Evolutionary conservation across 2,888 invertebrate species (phyloP), one percentile per base, ranked within the genome.

Genomic region (Volucella bombylans): DNA sequence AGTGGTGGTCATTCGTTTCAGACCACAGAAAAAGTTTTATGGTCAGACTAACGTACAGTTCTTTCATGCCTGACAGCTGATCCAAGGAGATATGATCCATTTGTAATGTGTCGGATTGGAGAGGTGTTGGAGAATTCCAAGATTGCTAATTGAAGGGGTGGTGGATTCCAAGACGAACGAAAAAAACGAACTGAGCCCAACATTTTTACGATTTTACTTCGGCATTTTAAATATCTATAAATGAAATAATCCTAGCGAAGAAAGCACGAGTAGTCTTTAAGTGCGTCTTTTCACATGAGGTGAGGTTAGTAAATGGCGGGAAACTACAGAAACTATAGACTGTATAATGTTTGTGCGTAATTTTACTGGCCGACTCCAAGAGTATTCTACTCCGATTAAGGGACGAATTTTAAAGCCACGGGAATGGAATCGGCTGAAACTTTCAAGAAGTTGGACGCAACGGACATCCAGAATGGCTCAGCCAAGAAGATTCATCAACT

Each of bases 21-120:
- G n/a, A 50, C n/a, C 50, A 69, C 11, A 18, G 31, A 1, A 68
- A 59, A 49, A 55, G 18, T 57, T 18, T n/a, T n/a, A n/a, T n/a
- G n/a, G n/a, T n/a, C n/a, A n/a, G n/a, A n/a, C n/a, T n/a, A n/a
- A 9, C 78, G 67, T 12, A 18, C 18, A 18, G 18, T 18, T 18
- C 1, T 18, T 18, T 18, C 18, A 1, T 18, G 18, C 18, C 18
- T 72, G n/a, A 73, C 23, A 12, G 15, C 72, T 10, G 76, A 61
- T 38, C 62, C n/a, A n/a, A n/a, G n/a, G n/a, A n/a, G n/a, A n/a
- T n/a, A n/a, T n/a, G n/a, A n/a, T n/a, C n/a, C n/a, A n/a, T n/a
- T n/a, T n/a, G 87, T 87, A 15, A 80, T 87, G 9, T 79, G 72
- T 54, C 57, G 88, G 41, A 72, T 88, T 11, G 87, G 82, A 1